These are phyloP conservation scores for Hetaerina americana DNA, from an alignment of 1,140 invertebrate genomes.

Conservation along the genomic window DNA sequence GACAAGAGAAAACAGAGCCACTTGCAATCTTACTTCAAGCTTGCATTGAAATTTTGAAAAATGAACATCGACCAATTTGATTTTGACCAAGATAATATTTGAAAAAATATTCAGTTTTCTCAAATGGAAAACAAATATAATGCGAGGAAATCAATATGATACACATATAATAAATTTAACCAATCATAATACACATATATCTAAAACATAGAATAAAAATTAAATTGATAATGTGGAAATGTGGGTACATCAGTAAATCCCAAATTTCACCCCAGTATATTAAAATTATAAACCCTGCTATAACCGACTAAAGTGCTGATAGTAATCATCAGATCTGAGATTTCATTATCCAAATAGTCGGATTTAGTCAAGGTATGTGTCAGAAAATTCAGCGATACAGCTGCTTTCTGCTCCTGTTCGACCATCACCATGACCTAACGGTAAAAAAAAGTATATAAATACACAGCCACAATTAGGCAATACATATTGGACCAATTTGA, in stretches of 20 bases:
- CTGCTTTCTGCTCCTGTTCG: not conserved
- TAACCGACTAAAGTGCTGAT: not conserved
- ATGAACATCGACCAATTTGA: no score
- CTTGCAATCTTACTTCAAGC: not conserved
- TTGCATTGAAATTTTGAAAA: no score
- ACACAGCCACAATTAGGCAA: not conserved
- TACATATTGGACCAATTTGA: no score
- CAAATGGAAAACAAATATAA: no score
- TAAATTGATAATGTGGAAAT: not conserved
- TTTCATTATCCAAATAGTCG: not conserved
- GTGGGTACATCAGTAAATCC: not conserved
- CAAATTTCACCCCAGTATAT: not conserved
- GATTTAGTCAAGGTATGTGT: not conserved
- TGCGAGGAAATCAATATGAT: not conserved
- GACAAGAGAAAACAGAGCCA: not conserved
- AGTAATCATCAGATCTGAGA: not conserved
- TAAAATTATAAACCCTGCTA: not conserved
- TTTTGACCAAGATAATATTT: no score
- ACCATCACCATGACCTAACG: not conserved
- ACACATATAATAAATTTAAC: not conserved
- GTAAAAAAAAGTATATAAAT: not conserved
- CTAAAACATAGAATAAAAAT: not conserved
- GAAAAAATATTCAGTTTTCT: no score
- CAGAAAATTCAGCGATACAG: not conserved
- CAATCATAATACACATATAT: not conserved